Percentiles rank a stretch among this genome's conserved stretches.
Evolutionary conservation across 2,888 invertebrate genomes (phyloP).

Genomic region (Drosophila pegasa): DNA sequence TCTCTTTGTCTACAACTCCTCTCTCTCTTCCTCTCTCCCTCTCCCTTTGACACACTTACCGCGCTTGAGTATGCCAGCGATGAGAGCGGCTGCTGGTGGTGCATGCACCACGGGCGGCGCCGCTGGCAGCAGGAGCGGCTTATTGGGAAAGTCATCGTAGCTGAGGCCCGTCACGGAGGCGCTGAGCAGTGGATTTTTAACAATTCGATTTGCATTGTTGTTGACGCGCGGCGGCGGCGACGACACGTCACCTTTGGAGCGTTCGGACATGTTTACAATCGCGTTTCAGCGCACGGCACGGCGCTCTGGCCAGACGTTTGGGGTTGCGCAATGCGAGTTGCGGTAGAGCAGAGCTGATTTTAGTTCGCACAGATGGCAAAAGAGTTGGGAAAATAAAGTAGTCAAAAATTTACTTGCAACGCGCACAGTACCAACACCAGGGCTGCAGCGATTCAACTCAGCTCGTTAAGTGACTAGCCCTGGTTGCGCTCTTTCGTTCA

Average conservation of each 20-base stretch:
- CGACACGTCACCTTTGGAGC: slow-evolving; percentile 85
- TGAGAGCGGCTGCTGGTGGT: slow-evolving; percentile 61
- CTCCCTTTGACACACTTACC: slow-evolving; percentile 69
- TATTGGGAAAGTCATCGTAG: slow-evolving; percentile 90
- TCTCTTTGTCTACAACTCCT: not conserved
- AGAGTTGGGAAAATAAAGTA: slow-evolving; percentile 38
- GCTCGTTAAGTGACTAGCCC: slow-evolving; percentile 21
- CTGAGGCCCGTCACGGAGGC: slow-evolving; percentile 90
- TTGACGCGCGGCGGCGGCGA: slow-evolving; percentile 59
- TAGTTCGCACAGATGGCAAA: slow-evolving; percentile 28
- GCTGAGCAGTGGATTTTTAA: slow-evolving; percentile 90
- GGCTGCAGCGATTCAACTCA: slow-evolving; percentile 23
- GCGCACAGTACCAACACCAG: slow-evolving; percentile 53
- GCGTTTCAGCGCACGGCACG: slow-evolving; percentile 28
- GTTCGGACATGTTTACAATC: slow-evolving; percentile 80
- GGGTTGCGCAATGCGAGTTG: slow-evolving; percentile 30
- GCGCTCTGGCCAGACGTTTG: slow-evolving; percentile 6
- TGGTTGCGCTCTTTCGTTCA: slow-evolving; percentile 11
- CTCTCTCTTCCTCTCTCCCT: not conserved
- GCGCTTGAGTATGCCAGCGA: slow-evolving; percentile 73
- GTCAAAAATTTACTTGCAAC: slow-evolving; percentile 54
- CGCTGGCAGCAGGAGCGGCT: slow-evolving; percentile 90
- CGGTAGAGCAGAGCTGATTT: slow-evolving; percentile 3
- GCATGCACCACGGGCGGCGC: slow-evolving; percentile 83
- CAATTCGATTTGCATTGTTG: slow-evolving; percentile 79